Evolutionary conservation across 2,888 invertebrate genomes (phyloP).

Genomic region (Iphiclides podalirius): DNA sequence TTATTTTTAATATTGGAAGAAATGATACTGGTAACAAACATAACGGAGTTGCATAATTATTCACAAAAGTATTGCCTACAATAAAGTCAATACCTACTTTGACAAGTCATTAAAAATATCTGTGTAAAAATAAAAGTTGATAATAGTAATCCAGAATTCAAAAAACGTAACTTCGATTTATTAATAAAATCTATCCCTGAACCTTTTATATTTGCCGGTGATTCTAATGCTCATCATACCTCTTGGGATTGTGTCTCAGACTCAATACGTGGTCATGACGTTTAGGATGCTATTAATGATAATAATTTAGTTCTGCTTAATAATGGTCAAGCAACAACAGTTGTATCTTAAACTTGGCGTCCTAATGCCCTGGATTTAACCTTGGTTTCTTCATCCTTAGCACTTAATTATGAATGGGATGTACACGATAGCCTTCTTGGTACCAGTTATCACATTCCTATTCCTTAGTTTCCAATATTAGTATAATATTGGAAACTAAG

Average conservation of each 20-base stretch:
- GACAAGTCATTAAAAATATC: constrained; percentile 26
- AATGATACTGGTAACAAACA: constrained; percentile 22
- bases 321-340: constrained; percentile 19
- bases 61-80: constrained; percentile 16
- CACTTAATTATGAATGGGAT: constrained; percentile 6
- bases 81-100: constrained; percentile 16
- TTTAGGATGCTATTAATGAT: constrained; percentile 22
- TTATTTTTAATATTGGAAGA: constrained; percentile 18
- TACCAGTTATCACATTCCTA: constrained; percentile 18
- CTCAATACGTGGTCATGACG: constrained; percentile 9
- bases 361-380: constrained; percentile 22
- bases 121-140: constrained; percentile 4
- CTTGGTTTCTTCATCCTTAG: constrained; percentile 9
- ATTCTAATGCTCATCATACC: constrained; percentile 19
- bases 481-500: too few species aligned
- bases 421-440: constrained; percentile 12
- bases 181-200: constrained; percentile 18
- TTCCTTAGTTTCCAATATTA: too few species aligned
- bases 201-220: constrained; percentile 19
- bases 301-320: constrained; percentile 22
- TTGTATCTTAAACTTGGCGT: constrained; percentile 13
- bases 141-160: constrained; percentile 16
- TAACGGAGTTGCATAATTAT: constrained; percentile 26
- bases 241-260: too few species aligned
- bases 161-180: constrained; percentile 18